Evolutionary conservation across 2,113 vertebrate species (phyloP), one percentile per base, ranked within the genome.

Genomic region (Apeltes quadracus): DNA sequence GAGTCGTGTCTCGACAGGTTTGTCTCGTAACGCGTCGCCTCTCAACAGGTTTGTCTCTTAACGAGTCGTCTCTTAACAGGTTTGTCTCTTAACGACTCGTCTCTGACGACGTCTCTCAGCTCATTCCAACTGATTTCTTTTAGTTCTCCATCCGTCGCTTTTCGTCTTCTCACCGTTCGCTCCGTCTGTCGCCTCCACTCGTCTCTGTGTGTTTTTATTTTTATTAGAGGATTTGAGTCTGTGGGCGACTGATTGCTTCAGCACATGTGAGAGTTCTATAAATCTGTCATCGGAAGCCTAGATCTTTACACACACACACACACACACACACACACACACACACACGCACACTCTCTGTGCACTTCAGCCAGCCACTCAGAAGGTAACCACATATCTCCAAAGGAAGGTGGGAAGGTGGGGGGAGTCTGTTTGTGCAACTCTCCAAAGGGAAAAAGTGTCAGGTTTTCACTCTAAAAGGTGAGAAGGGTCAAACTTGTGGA

Each of bases 181-280:
- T 84, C 70, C 8, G 15, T 36, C 53, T 25, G 66, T 71, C 15
- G 62, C 4, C 46, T 79, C 53, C 8, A 1, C 44, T 66, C 61
- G 72, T 46, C 51, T 61, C 12, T 3, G 20, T 9, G 76, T 85
- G 61, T 90, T 91, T 92, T 94, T 93, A 90, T 91, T 92, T 94
- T 94, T 82, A 84, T 94, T 90, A 78, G 67, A 82, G 29, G 91
- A 92, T 85, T 90, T 89, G 84, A 93, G 92, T 91, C 86, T 89
- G 91, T 51, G 91, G 91, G 91, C 75, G 91, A 92, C 90, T 91
- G 92, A 94, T 93, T 94, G 91, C 93, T 94, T 84, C 75, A 84
- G 72, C 90, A 91, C 81, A 85, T 91, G 91, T 83, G 82, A 81
- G 55, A 22, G 72, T 62, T 12, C 75, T 38, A 87, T 91, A 86